phyloP scores from a whole-genome alignment of 2,888 invertebrate genomes.

The Schrankia costaestrigalis region DNA sequence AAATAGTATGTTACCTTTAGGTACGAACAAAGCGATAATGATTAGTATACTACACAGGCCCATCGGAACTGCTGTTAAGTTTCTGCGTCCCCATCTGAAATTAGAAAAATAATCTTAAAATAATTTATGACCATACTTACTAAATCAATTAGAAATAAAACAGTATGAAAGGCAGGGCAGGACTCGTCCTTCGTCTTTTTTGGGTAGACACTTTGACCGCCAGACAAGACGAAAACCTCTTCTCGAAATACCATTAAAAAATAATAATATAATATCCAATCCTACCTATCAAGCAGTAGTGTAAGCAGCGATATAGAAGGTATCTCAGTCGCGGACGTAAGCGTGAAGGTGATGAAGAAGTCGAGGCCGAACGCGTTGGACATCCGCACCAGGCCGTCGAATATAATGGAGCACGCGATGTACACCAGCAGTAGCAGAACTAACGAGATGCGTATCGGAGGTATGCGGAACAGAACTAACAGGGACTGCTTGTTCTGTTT shows the following conservation, averaged over 20 bases:
- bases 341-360: slow-evolving; percentile 71
- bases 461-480: slow-evolving; percentile 47
- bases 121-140: not conserved
- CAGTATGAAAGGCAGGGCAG: not conserved
- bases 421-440: slow-evolving; percentile 56
- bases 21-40: slow-evolving; percentile 56
- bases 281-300: slow-evolving; percentile 59
- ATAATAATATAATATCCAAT: not conserved
- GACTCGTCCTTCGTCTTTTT: too few relatives aligned
- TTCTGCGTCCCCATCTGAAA: slow-evolving; percentile 64
- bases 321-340: slow-evolving; percentile 71
- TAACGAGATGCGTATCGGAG: slow-evolving; percentile 52
- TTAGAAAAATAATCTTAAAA: slow-evolving; percentile 1
- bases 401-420: slow-evolving; percentile 65
- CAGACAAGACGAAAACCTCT: too few relatives aligned
- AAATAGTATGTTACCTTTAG: slow-evolving; percentile 52
- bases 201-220: too few relatives aligned
- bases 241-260: too few relatives aligned
- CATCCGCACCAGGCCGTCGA: slow-evolving; percentile 71
- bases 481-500: slow-evolving; percentile 42
- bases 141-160: not conserved
- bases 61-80: slow-evolving; percentile 57
- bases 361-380: slow-evolving; percentile 67
- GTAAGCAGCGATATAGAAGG: slow-evolving; percentile 66
- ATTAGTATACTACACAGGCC: slow-evolving; percentile 50